Evolutionary conservation across 2,113 vertebrate genomes (phyloP).

Genomic region (Plecotus auritus): DNA sequence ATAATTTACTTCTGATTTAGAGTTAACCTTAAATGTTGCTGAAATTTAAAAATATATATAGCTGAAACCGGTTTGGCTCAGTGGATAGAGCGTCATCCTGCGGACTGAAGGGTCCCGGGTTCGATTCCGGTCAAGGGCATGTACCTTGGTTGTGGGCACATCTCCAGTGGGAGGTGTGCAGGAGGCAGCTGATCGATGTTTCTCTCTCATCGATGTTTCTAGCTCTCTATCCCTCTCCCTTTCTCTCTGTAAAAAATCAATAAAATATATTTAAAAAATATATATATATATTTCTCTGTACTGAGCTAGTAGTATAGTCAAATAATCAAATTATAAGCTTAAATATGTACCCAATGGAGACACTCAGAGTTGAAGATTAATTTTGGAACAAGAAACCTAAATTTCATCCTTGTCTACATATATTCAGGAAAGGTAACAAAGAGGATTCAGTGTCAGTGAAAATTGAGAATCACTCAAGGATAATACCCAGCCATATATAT

Average conservation of each 20-base stretch:
- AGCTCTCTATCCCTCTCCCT: too few species aligned
- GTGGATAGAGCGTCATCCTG: too few species aligned
- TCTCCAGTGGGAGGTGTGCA: too few species aligned
- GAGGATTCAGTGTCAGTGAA: not conserved
- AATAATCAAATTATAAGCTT: not conserved
- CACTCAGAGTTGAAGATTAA: not conserved
- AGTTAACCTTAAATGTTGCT: slow-evolving; percentile 20
- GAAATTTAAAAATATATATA: not conserved
- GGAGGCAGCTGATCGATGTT: too few species aligned
- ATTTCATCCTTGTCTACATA: not conserved
- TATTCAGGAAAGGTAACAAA: not conserved
- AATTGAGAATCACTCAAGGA: not conserved
- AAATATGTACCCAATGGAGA: not conserved
- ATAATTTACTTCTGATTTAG: not conserved
- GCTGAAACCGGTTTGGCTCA: too few species aligned
- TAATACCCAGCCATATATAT: not conserved
- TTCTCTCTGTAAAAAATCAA: too few species aligned
- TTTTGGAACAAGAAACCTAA: not conserved
- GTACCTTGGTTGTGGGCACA: too few species aligned
- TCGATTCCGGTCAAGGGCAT: too few species aligned
- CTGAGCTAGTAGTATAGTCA: not conserved
- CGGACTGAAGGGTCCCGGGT: too few species aligned
- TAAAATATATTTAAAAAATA: too few species aligned
- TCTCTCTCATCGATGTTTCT: too few species aligned
- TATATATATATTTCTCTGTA: not conserved